phyloP scores from a whole-genome alignment of 2,113 vertebrate genomes.

The Myotis yumanensis region DNA sequence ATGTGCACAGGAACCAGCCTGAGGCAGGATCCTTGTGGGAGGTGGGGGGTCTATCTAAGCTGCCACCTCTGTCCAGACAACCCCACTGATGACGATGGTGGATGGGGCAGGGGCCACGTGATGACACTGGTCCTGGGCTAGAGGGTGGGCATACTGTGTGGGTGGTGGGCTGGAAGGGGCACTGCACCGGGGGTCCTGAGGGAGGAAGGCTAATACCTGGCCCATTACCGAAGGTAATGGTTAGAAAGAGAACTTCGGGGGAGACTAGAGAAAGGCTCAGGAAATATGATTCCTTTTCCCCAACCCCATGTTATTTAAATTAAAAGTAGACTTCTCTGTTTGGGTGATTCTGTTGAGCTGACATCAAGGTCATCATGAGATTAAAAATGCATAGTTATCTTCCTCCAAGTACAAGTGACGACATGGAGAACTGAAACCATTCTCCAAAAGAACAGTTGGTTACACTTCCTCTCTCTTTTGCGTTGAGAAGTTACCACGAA shows the following conservation, averaged over 20 bases:
- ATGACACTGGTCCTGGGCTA: neutral
- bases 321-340: neutral
- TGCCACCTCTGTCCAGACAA: neutral
- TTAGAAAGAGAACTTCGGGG: conserved; percentile 96
- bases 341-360: neutral
- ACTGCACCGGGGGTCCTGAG: neutral
- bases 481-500: fast-evolving
- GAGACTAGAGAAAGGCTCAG: conserved; percentile 58
- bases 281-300: no score
- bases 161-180: neutral
- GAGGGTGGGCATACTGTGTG: neutral
- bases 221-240: conserved; percentile 89
- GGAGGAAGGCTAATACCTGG: no score
- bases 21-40: neutral
- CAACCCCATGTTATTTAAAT: no score
- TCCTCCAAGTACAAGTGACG: neutral
- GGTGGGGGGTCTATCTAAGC: neutral
- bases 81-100: neutral
- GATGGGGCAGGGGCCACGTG: neutral
- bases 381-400: neutral
- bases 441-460: neutral
- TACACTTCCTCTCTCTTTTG: neutral
- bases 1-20: fast-evolving
- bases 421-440: neutral
- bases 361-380: neutral